Evolutionary conservation across 2,888 invertebrate genomes (phyloP).

Genomic region (Auanema sp.): DNA sequence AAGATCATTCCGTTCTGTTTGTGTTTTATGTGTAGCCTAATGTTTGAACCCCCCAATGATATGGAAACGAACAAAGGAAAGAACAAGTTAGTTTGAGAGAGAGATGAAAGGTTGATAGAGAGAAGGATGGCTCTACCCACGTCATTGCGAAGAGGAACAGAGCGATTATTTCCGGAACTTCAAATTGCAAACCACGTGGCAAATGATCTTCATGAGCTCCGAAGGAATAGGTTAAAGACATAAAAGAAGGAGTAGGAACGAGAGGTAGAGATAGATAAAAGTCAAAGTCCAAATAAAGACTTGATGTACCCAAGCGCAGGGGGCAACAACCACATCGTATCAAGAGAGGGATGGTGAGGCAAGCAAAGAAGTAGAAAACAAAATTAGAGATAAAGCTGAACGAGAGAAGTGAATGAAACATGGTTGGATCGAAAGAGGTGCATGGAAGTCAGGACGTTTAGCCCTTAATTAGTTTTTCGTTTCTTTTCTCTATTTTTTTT

Average conservation of each 20-base stretch:
- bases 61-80: neutral
- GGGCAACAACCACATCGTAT: too few species aligned
- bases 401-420: too few species aligned
- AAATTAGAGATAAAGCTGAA: too few species aligned
- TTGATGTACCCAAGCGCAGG: too few species aligned
- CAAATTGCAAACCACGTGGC: neutral
- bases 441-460: too few species aligned
- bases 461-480: too few species aligned
- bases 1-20: too few species aligned
- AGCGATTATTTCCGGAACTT: neutral
- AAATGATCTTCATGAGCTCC: neutral
- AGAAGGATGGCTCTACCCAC: neutral
- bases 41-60: neutral
- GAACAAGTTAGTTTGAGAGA: neutral
- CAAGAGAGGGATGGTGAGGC: too few species aligned
- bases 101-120: neutral
- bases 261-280: neutral
- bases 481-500: too few species aligned
- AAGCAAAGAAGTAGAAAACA: too few species aligned
- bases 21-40: too few species aligned
- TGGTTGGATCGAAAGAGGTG: too few species aligned
- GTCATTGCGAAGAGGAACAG: neutral
- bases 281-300: neutral
- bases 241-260: neutral
- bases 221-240: neutral